Evolutionary conservation across 2,113 vertebrate species (phyloP), one percentile per base, ranked within the genome.

Genomic region (Arizona elegans): DNA sequence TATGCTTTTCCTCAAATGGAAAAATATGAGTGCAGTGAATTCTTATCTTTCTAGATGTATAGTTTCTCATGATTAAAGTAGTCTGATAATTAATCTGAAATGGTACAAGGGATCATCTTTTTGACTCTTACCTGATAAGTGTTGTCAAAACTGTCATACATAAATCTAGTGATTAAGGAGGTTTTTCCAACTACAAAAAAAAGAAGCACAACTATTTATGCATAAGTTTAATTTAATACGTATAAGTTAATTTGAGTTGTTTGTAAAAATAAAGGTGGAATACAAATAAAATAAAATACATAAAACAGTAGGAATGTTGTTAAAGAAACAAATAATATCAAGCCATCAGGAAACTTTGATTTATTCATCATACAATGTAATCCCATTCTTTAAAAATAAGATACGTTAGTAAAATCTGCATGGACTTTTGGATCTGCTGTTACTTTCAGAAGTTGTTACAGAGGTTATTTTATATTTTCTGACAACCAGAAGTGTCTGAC

Each of bases 61-160:
- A 58, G 23, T 8, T 52, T 23, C 29, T 8, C 1, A 1, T 62
- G 50, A 52, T 50, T 87, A 54, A 55, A 81, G 24, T 2, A 81
- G 8, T 81, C 33, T 81, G 75, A 81, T 38, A 43, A 81, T 81
- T 4, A 81, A 81, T 43, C 54, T 56, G 55, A 55, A 38, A 38
- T 38, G 10, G 13, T 43, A 56, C 9, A n/a, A 65, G 8, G 24
- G 2, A 33, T 58, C 19, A 33, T 17, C 43, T 50, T n/a, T 24
- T 8, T 56, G 15, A 23, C 21, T 88, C 90, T 97, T 98, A 98
- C 98, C 98, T 98, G 98, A 95, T 98, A 98, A 90, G 98, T 98
- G 96, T 98, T 98, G 97, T 98, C 98, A 92, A 98, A 98, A 96
- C 98, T 98, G 97, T 98, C 98, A 95, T 98, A 98, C 98, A 98